phyloP scores from a whole-genome alignment of 2,888 invertebrate species.

The Chaitophorus viminalis region DNA sequence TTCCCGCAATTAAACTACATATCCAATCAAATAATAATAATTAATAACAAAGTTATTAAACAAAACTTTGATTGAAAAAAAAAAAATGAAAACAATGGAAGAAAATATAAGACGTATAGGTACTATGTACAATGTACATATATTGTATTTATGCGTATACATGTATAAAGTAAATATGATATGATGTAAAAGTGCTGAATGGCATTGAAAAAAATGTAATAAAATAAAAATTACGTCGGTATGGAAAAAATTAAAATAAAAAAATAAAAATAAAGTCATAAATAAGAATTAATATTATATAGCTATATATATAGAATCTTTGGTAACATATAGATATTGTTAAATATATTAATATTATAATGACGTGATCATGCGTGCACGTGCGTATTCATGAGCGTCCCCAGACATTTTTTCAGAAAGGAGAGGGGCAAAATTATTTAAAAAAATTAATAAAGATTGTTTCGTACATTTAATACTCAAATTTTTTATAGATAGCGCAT shows the following conservation, averaged over 20 bases:
- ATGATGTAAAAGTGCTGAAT: constrained; percentile 7
- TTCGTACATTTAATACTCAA: too few species aligned
- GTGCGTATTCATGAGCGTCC: too few species aligned
- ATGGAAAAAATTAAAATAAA: neutral
- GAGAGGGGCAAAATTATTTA: too few species aligned
- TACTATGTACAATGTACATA: neutral
- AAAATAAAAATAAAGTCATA: constrained; percentile 5
- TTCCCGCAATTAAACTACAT: neutral
- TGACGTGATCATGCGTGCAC: neutral
- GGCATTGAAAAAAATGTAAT: neutral
- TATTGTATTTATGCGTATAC: neutral
- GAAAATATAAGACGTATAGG: neutral
- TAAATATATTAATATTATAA: neutral
- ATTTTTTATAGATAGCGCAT: too few species aligned
- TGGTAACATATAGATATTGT: constrained; percentile 45
- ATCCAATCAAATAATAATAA: neutral
- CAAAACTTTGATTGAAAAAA: neutral
- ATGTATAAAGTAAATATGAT: too few species aligned
- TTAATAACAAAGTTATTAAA: neutral
- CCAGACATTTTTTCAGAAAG: too few species aligned
- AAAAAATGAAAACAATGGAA: neutral
- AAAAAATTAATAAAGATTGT: too few species aligned
- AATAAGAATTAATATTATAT: constrained; percentile 38
- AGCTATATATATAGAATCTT: constrained; percentile 43
- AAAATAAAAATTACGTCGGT: neutral